Evolutionary conservation across 2,888 invertebrate species (phyloP), one percentile per base, ranked within the genome.

Genomic region (Lepas anatifera): DNA sequence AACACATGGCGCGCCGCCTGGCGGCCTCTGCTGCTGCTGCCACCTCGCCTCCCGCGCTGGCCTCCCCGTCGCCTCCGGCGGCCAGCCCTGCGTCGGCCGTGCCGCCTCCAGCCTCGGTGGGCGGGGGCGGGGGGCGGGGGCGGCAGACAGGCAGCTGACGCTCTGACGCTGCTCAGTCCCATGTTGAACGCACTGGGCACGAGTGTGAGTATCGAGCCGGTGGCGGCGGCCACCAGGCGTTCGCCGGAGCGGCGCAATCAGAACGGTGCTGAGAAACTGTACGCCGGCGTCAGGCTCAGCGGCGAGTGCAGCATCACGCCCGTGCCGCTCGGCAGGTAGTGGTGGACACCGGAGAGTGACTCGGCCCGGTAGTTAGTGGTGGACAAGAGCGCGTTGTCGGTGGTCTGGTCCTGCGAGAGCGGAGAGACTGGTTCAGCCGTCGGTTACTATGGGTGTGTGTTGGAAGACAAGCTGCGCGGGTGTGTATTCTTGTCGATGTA

Each of bases 291-390:
- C 22, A 32, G 58, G 58, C 58, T 58, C 22, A 58, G 58, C 18
- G 58, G 58, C 32, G 58, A 58, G 58, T 58, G 58, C 58, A 58
- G 58, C 22, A 58, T 58, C 35, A 58, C 58, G 35, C 58, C 58
- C 11, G 58, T 58, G 22, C 58, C 58, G 3, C 32, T 58, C 35
- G 35, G 35, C 10, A 16, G 58, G 35, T 58, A 58, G 58, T 41
- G 41, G 3, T 13, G n/a, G n/a, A n/a, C n/a, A n/a, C n/a, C n/a
- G n/a, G n/a, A n/a, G n/a, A n/a, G n/a, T n/a, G n/a, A n/a, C n/a
- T n/a, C n/a, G n/a, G n/a, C n/a, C n/a, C n/a, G n/a, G n/a, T n/a
- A n/a, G n/a, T n/a, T n/a, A n/a, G n/a, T n/a, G n/a, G n/a, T n/a
- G n/a, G n/a, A n/a, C n/a, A n/a, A n/a, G n/a, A n/a, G n/a, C n/a